Conservation (phyloP, 2,888 invertebrate species). For the Parochlus steinenii region DNA sequence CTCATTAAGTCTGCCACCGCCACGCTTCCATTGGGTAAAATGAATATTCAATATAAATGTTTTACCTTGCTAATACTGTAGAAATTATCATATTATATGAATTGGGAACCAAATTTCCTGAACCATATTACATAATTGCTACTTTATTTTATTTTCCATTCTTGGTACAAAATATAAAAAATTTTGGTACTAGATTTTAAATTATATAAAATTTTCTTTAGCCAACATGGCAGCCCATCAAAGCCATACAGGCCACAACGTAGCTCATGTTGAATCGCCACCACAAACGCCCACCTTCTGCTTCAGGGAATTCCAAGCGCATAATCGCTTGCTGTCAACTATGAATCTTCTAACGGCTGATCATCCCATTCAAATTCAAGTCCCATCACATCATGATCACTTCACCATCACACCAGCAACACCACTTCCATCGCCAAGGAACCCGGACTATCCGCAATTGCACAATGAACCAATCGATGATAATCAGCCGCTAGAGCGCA, state of each 20-base stretch:
- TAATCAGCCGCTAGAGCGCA: slow-evolving; percentile 22
- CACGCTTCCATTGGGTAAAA: slow-evolving; percentile 27
- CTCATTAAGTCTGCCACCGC: slow-evolving; percentile 30
- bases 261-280: slow-evolving; percentile 27
- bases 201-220: too few relatives aligned
- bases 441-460: slow-evolving; percentile 14
- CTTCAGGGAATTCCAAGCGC: slow-evolving; percentile 8
- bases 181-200: too few relatives aligned
- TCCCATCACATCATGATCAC: slow-evolving; percentile 20
- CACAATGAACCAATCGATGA: not conserved
- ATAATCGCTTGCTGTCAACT: too few relatives aligned
- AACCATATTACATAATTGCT: too few relatives aligned
- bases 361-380: slow-evolving; percentile 3
- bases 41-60: too few relatives aligned
- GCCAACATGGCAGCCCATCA: too few relatives aligned
- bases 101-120: too few relatives aligned
- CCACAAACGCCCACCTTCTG: slow-evolving; percentile 20
- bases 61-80: too few relatives aligned
- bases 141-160: too few relatives aligned
- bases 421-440: slow-evolving; percentile 30
- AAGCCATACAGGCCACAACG: too few relatives aligned
- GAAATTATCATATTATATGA: too few relatives aligned
- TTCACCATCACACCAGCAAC: slow-evolving; percentile 31
- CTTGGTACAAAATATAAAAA: too few relatives aligned
- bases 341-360: slow-evolving; percentile 8